Evolutionary conservation across 2,113 vertebrate genomes (phyloP).

Genomic region (Noturus placidus): DNA sequence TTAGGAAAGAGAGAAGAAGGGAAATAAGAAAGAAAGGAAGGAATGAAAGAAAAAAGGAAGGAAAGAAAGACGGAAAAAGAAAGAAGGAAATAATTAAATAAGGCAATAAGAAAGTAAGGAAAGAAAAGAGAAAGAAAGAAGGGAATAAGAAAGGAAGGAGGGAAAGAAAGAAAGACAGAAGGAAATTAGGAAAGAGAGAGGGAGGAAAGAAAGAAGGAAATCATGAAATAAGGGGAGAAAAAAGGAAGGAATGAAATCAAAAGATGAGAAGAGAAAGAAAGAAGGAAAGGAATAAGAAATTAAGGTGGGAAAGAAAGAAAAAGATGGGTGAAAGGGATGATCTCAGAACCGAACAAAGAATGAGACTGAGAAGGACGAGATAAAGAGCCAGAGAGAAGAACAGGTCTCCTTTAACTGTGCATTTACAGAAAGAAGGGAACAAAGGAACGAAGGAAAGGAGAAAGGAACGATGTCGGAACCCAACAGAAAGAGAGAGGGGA

Average conservation of each 20-base stretch:
- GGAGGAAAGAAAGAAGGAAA: no score
- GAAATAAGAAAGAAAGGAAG: not conserved
- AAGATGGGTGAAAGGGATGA: not conserved
- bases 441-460: not conserved
- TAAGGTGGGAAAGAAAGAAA: not conserved
- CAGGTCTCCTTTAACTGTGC: not conserved
- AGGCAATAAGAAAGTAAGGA: not conserved
- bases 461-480: no score
- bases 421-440: conserved; percentile 22
- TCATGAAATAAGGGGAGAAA: no score
- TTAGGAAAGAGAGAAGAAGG: no score
- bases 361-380: not conserved
- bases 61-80: not conserved
- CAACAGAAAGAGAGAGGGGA: no score
- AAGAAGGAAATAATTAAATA: not conserved
- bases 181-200: no score
- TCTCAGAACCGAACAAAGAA: not conserved
- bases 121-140: no score
- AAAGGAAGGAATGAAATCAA: no score
- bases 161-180: no score
- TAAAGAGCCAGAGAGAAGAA: not conserved
- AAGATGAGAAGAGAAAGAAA: no score
- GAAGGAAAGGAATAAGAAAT: not conserved
- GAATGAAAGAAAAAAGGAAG: not conserved
- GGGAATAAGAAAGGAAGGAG: no score